phyloP scores from a whole-genome alignment of 2,113 vertebrate genomes.

The Loxodonta africana region DNA sequence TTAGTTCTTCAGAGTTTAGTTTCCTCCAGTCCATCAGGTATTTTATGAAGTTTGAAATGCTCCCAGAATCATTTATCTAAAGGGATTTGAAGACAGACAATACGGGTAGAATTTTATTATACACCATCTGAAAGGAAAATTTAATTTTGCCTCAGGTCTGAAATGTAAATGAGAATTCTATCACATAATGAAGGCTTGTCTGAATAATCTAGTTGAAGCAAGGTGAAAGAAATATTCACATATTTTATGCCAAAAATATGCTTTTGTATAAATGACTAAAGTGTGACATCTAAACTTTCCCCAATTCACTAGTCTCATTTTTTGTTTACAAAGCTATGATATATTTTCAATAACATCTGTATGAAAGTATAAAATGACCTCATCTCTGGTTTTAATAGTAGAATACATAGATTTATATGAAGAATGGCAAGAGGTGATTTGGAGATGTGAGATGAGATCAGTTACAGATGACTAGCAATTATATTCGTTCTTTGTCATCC shows the following conservation, averaged over 20 bases:
- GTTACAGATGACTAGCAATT: neutral
- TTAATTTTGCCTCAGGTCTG: constrained; percentile 74
- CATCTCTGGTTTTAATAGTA: neutral
- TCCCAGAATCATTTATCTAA: constrained; percentile 69
- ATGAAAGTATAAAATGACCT: constrained; percentile 30
- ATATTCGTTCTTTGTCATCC: neutral
- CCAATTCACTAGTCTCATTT: neutral
- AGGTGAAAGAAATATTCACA: constrained; percentile 41
- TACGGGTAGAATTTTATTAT: constrained; percentile 44
- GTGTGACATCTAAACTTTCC: constrained; percentile 3
- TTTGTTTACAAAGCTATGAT: neutral
- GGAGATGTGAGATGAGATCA: neutral
- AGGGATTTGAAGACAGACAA: constrained; percentile 62
- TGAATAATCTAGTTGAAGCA: constrained; percentile 69
- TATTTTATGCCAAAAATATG: constrained; percentile 38
- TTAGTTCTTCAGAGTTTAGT: constrained; percentile 18
- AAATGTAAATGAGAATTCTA: constrained; percentile 54
- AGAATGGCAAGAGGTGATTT: neutral
- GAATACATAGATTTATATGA: neutral
- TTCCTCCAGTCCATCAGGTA: constrained; percentile 41
- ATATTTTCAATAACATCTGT: neutral
- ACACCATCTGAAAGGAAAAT: constrained; percentile 72
- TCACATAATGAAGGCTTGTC: constrained; percentile 36
- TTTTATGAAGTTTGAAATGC: constrained; percentile 72
- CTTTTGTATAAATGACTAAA: constrained; percentile 58